Conservation (phyloP, 35 echinoderm and acorn worm species). For the Strongylocentrotus purpuratus region DNA sequence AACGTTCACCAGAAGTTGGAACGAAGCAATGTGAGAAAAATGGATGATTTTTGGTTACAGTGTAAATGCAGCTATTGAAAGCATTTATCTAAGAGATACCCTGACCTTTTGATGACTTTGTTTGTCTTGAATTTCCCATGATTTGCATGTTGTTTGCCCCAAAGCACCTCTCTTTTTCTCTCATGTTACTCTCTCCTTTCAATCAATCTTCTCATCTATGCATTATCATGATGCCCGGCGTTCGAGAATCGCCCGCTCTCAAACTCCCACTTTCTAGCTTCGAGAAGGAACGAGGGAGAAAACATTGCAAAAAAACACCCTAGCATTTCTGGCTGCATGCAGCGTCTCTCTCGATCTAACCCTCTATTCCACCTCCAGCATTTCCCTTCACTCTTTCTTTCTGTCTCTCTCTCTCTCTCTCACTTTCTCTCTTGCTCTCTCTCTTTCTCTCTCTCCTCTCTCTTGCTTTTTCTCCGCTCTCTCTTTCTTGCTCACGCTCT, state of each 20-base stretch:
- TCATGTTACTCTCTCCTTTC: constrained; percentile 2
- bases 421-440: neutral
- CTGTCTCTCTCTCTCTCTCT: too few relatives aligned
- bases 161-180: neutral
- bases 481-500: neutral
- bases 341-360: neutral
- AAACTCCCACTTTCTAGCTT: neutral
- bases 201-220: constrained; percentile 18
- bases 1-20: too few relatives aligned
- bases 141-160: constrained; percentile 10
- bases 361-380: neutral
- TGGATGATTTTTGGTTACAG: too few relatives aligned
- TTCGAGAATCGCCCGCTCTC: neutral
- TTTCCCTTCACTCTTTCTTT: neutral
- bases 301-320: neutral
- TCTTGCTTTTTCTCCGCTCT: neutral
- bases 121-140: constrained; percentile 2
- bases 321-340: neutral
- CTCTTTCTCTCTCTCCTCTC: neutral
- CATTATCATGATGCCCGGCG: constrained; percentile 8
- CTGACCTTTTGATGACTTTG: constrained; percentile 1
- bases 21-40: too few relatives aligned
- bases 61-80: neutral
- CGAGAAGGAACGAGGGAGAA: too few relatives aligned
- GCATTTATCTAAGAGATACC: neutral